These are phyloP conservation scores for Pangasianodon hypophthalmus DNA, from an alignment of 2,113 vertebrate genomes.

Conservation along the genomic window DNA sequence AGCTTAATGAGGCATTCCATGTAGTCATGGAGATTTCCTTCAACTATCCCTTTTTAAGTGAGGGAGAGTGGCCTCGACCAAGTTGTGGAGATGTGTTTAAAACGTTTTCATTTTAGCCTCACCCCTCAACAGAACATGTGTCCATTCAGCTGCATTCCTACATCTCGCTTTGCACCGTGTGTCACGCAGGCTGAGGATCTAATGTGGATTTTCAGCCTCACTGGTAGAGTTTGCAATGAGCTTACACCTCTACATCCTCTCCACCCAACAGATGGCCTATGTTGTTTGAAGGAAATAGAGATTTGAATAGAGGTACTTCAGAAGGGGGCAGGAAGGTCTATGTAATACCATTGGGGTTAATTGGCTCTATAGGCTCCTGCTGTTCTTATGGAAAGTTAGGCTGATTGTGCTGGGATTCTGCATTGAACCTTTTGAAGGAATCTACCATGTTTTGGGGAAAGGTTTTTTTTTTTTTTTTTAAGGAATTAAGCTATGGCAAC, in stretches of 20 bases:
- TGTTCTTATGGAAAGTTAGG: constrained; percentile 37
- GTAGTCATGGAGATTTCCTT: constrained; percentile 50
- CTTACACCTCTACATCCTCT: constrained; percentile 57
- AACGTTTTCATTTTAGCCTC: not conserved
- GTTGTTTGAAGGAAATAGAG: constrained; percentile 61
- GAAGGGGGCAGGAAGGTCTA: constrained; percentile 12
- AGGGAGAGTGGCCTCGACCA: not conserved
- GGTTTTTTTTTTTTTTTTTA: no score
- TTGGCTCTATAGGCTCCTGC: constrained; percentile 41
- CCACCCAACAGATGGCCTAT: constrained; percentile 61
- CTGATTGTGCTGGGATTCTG: constrained; percentile 8
- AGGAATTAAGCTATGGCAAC: not conserved
- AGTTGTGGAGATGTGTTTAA: not conserved
- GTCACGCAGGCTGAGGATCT: constrained; percentile 37
- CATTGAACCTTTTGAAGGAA: not conserved
- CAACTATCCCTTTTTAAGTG: constrained; percentile 2
- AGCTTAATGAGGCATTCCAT: constrained; percentile 50
- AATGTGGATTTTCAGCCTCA: constrained; percentile 56
- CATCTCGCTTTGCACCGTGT: not conserved
- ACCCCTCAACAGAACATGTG: not conserved
- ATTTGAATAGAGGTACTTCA: constrained; percentile 55
- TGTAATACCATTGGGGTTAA: constrained; percentile 37
- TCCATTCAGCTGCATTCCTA: not conserved
- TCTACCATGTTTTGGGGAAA: not conserved
- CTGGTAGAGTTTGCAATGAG: constrained; percentile 67